Percentiles rank a stretch among this genome's conserved stretches.
Conservation (phyloP, 2,888 invertebrate species). For the Brenthis daphne region DNA sequence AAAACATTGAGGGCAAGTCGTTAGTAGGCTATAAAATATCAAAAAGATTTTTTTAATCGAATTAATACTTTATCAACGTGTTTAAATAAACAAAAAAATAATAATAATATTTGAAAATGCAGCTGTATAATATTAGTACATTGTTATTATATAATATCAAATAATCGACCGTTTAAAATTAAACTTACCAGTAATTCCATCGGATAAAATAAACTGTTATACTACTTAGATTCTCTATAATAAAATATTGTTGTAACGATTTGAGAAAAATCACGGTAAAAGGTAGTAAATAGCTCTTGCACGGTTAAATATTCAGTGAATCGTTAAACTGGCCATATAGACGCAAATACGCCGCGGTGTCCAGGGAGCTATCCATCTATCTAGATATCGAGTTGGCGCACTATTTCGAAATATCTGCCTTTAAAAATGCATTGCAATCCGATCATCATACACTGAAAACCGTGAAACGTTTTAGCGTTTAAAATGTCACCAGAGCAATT, state of each 20-base stretch:
- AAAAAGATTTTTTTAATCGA: too few species aligned
- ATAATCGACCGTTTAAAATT: too few species aligned
- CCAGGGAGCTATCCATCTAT: conserved; percentile 42
- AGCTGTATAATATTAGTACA: conserved; percentile 1
- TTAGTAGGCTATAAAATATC: too few species aligned
- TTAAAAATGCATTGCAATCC: conserved; percentile 41
- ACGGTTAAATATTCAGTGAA: conserved; percentile 27
- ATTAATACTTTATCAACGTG: too few species aligned
- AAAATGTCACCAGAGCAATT: conserved; percentile 24
- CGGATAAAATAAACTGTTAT: neutral
- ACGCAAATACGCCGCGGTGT: conserved; percentile 30
- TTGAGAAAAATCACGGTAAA: conserved; percentile 2
- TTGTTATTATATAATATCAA: too few species aligned
- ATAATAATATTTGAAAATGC: neutral
- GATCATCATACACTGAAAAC: conserved; percentile 34
- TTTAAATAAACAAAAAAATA: neutral
- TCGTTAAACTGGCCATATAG: conserved; percentile 25
- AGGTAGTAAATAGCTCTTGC: conserved; percentile 12
- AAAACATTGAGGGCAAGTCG: too few species aligned
- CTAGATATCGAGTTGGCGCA: conserved; percentile 40
- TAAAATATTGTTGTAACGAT: conserved; percentile 4
- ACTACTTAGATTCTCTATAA: neutral
- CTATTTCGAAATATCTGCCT: conserved; percentile 42
- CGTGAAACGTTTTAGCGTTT: conserved; percentile 27
- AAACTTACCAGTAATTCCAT: neutral